These are phyloP conservation scores for Bombus terrestris DNA, from an alignment of 1,140 invertebrate genomes.

Conservation along the genomic window DNA sequence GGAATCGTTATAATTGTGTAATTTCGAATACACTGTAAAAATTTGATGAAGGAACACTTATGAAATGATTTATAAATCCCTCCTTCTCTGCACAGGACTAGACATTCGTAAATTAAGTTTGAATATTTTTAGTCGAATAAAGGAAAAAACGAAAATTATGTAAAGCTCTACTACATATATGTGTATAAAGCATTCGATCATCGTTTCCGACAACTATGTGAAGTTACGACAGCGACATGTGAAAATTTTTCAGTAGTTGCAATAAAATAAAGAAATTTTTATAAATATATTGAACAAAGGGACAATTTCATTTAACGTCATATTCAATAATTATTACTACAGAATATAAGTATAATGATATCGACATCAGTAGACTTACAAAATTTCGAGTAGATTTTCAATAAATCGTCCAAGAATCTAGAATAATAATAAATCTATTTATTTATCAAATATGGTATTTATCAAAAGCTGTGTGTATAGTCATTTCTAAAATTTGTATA, in stretches of 20 bases:
- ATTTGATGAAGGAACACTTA: neutral
- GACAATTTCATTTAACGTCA: neutral
- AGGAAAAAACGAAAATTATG: slow-evolving; percentile 15
- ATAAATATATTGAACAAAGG: slow-evolving; percentile 55
- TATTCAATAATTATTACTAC: neutral
- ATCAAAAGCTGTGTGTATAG: no score
- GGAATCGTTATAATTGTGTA: neutral
- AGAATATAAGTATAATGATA: no score
- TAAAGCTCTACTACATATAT: slow-evolving; percentile 45
- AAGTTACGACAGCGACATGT: slow-evolving; percentile 53
- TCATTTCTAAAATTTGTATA: no score
- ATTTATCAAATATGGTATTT: no score
- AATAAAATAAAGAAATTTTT: slow-evolving; percentile 72
- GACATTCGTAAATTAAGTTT: slow-evolving; percentile 58
- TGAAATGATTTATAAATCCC: slow-evolving; percentile 3
- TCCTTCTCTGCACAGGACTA: slow-evolving; percentile 31
- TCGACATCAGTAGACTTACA: no score
- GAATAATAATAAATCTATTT: no score
- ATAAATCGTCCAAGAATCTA: no score
- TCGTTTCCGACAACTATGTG: slow-evolving; percentile 53
- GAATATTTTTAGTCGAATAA: slow-evolving; percentile 58
- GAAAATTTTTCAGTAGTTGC: slow-evolving; percentile 65
- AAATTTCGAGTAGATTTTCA: no score
- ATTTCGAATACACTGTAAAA: slow-evolving; percentile 17
- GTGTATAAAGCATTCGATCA: slow-evolving; percentile 59